phyloP scores from a whole-genome alignment of 1,140 invertebrate species.

The Pectinophora gossypiella region DNA sequence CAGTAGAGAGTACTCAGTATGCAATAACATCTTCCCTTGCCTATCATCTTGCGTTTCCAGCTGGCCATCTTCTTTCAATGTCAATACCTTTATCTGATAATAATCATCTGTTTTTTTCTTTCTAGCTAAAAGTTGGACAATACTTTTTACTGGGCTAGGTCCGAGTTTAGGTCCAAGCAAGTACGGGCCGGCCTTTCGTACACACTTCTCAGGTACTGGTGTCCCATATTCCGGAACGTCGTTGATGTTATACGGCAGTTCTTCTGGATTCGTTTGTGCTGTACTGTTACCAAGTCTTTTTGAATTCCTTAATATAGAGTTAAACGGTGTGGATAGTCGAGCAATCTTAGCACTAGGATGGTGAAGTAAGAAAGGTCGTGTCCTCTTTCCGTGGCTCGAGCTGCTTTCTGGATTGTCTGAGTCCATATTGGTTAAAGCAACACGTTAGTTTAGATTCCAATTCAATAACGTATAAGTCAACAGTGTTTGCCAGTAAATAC shows the following conservation, averaged over 20 bases:
- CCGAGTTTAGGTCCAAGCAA: constrained; percentile 84
- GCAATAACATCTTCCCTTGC: constrained; percentile 89
- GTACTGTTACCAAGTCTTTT: constrained; percentile 40
- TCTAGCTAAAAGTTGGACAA: constrained; percentile 86
- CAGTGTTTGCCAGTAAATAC: no score
- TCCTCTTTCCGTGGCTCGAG: constrained; percentile 60
- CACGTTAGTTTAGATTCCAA: no score
- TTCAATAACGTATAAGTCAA: no score
- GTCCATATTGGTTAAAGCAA: constrained; percentile 64
- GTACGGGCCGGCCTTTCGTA: constrained; percentile 81
- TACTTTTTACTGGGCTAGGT: constrained; percentile 86
- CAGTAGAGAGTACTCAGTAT: constrained; percentile 87
- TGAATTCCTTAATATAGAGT: constrained; percentile 46
- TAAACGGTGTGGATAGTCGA: constrained; percentile 44
- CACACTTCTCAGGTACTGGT: constrained; percentile 62
- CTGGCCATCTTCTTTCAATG: constrained; percentile 74
- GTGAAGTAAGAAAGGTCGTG: constrained; percentile 61
- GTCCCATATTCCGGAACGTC: constrained; percentile 60
- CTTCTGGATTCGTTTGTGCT: constrained; percentile 29
- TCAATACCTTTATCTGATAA: constrained; percentile 85
- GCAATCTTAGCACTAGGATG: constrained; percentile 61
- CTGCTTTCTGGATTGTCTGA: constrained; percentile 54
- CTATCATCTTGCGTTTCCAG: constrained; percentile 85
- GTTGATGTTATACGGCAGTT: constrained; percentile 45
- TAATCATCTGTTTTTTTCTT: constrained; percentile 85